phyloP scores from a whole-genome alignment of 2,888 invertebrate species.

The Drosophila prostipennis region DNA sequence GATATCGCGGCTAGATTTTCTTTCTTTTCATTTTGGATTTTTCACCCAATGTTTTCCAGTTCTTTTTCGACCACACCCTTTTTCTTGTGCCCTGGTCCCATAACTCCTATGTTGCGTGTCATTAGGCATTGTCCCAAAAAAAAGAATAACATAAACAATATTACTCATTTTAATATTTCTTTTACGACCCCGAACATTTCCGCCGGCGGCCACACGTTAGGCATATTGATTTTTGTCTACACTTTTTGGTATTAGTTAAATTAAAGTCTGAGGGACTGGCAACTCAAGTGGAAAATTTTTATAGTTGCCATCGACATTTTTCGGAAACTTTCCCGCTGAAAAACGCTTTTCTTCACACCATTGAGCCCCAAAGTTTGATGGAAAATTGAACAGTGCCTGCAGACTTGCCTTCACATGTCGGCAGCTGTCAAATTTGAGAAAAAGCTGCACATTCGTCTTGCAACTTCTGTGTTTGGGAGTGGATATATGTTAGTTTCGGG shows the following conservation, averaged over 20 bases:
- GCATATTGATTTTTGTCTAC: conserved; percentile 43
- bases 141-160: conserved; percentile 1
- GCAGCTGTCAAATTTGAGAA: conserved; percentile 51
- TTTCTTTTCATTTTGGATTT: conserved; percentile 28
- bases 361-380: conserved; percentile 25
- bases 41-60: conserved; percentile 1
- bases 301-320: conserved; percentile 4
- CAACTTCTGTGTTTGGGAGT: conserved; percentile 32
- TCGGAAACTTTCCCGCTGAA: conserved; percentile 17
- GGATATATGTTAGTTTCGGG: neutral
- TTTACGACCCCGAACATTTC: conserved; percentile 41
- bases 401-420: conserved; percentile 32
- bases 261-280: conserved; percentile 21
- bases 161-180: conserved; percentile 40
- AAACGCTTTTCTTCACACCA: conserved; percentile 30
- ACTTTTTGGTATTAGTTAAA: conserved; percentile 26
- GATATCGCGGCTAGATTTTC: conserved; percentile 28
- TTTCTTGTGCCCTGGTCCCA: conserved; percentile 5
- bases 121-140: conserved; percentile 40
- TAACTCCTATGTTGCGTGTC: conserved; percentile 45
- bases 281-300: conserved; percentile 17
- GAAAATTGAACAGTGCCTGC: conserved; percentile 20
- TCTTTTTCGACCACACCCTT: conserved; percentile 32
- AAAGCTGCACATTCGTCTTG: conserved; percentile 47
- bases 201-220: conserved; percentile 36